Evolutionary conservation across 1,140 invertebrate species (phyloP).

Genomic region (Drosophila ercepeae): DNA sequence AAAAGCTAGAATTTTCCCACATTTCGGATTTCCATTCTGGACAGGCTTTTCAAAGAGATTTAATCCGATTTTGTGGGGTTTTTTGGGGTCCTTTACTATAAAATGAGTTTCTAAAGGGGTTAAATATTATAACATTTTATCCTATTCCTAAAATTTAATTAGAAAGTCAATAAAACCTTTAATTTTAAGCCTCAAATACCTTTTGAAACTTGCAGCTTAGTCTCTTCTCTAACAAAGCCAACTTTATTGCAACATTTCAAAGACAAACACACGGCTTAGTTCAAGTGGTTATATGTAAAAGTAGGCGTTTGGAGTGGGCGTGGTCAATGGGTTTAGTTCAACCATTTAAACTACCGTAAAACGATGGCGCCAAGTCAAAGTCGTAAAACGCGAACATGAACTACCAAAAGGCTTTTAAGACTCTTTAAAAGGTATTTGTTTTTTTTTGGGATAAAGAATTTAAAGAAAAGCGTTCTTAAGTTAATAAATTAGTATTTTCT

Average conservation of each 20-base stretch:
- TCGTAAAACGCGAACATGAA: slow-evolving; percentile 44
- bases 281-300: too few relatives aligned
- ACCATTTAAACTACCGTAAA: slow-evolving; percentile 30
- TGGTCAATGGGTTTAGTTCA: slow-evolving; percentile 36
- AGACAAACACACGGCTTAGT: slow-evolving; percentile 21
- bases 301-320: slow-evolving; percentile 32
- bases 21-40: slow-evolving; percentile 3
- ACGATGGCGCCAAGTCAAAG: slow-evolving; percentile 45
- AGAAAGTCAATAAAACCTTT: too few relatives aligned
- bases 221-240: slow-evolving; percentile 12
- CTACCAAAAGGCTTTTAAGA: slow-evolving; percentile 35
- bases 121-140: too few relatives aligned
- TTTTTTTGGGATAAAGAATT: slow-evolving; percentile 1
- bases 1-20: slow-evolving; percentile 19
- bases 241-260: slow-evolving; percentile 23
- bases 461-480: slow-evolving; percentile 17
- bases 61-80: too few relatives aligned
- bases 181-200: too few relatives aligned
- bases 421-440: not conserved
- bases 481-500: too few relatives aligned
- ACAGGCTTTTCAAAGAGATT: not conserved
- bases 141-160: too few relatives aligned
- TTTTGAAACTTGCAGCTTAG: too few relatives aligned
- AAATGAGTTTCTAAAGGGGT: too few relatives aligned
- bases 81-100: too few relatives aligned